Percentiles rank a stretch among this genome's conserved stretches.
phyloP scores from a whole-genome alignment of 64 coral and sea anemone genomes.

The Montipora efflorescens region DNA sequence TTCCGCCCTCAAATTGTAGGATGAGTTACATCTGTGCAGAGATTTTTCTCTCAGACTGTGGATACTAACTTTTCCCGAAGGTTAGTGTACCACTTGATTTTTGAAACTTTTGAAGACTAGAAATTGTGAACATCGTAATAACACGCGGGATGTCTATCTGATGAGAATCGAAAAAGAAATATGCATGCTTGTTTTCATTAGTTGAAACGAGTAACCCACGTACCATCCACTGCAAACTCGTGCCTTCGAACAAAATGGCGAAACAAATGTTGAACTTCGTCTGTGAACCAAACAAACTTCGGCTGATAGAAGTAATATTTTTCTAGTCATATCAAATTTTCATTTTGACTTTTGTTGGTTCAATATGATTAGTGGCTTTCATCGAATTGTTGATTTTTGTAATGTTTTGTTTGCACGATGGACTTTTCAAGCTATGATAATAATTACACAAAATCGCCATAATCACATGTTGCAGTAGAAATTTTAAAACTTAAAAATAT shows the following conservation, averaged over 20 bases:
- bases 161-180: too few relatives aligned
- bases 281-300: not conserved
- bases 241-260: not conserved
- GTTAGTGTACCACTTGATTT: too few relatives aligned
- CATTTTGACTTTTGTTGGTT: not conserved
- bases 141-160: too few relatives aligned
- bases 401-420: slow-evolving; percentile 31
- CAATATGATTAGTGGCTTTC: not conserved
- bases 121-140: too few relatives aligned
- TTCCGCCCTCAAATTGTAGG: not conserved
- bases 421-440: slow-evolving; percentile 14
- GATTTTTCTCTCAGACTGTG: not conserved
- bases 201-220: too few relatives aligned
- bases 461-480: not conserved
- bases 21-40: not conserved
- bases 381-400: slow-evolving; percentile 30
- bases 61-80: too few relatives aligned
- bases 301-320: not conserved
- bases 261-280: too few relatives aligned
- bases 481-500: not conserved
- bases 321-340: not conserved
- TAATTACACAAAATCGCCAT: not conserved
- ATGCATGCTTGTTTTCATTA: too few relatives aligned
- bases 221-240: not conserved
- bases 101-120: too few relatives aligned